Evolutionary conservation across 2,113 vertebrate species (phyloP).

Genomic region (Ictalurus punctatus): DNA sequence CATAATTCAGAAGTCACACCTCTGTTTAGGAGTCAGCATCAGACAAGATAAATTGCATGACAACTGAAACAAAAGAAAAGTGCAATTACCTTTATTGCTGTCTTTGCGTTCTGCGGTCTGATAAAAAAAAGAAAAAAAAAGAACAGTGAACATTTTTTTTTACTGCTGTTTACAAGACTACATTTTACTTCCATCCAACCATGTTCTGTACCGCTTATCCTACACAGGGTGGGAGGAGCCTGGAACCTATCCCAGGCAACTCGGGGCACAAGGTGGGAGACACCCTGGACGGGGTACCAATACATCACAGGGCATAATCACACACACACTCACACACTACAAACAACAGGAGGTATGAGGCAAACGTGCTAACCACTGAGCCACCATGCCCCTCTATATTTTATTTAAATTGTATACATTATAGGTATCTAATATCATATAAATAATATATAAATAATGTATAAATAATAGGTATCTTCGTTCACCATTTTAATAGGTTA

Average conservation of each 20-base stretch:
- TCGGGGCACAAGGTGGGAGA: no score
- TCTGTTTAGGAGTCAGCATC: background rate
- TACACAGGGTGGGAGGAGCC: no score
- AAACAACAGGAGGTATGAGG: no score
- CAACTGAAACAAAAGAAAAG: slow-evolving; percentile 19
- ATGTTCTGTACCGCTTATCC: no score
- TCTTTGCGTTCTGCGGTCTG: slow-evolving; percentile 71
- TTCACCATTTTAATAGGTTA: background rate
- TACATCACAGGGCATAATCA: no score
- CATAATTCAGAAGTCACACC: background rate
- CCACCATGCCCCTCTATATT: background rate
- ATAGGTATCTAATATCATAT: background rate
- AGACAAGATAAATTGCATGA: background rate
- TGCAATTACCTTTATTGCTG: slow-evolving; percentile 68
- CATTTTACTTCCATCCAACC: background rate
- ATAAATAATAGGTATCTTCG: no score
- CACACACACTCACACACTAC: no score
- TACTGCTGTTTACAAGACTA: background rate
- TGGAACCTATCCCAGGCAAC: no score
- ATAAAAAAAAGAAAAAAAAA: slow-evolving; percentile 42
- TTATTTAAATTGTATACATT: background rate
- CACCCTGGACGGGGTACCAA: no score
- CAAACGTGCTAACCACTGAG: no score
- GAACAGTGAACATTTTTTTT: background rate
- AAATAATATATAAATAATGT: no score